Evolutionary conservation across 1,140 invertebrate genomes (phyloP), one percentile per base, ranked within the genome.

Genomic region (Steinernema khuongi): DNA sequence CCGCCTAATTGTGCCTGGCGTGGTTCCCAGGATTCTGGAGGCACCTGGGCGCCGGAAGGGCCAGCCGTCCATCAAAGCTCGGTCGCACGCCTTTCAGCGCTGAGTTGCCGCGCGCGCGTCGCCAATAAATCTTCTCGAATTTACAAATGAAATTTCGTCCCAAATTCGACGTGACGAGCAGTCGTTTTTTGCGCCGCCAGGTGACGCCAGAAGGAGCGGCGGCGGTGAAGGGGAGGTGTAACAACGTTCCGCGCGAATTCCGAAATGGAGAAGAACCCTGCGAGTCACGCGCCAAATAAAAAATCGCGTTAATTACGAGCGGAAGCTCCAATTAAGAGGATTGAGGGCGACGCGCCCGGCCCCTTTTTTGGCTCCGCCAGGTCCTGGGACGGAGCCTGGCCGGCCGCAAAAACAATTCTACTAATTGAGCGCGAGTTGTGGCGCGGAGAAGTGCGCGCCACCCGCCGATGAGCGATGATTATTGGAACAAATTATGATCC

Each of bases 261-360:
- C 50, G 22, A 60, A 22, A 60, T 60, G 50, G 26, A 14, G 22
- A 60, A 26, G 22, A 26, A 26, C 4, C 11, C 50, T 14, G 50
- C 11, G 50, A 11, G 4, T 41, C 36, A 41, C 36, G 36, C 36
- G 36, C 7, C 50, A 60, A 26, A 11, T 4, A 11, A 60, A 60
- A 60, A 60, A 60, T 60, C 50, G 50, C 50, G 22, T 60, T 60
- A 60, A 60, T 60, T 60, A 60, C 50, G 50, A 60, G 50, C 50
- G 50, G 50, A 60, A 60, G 22, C 50, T 14, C 50, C 50, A 60
- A 60, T 60, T 60, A 60, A 22, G 36, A 60, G 50, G 22, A 60
- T 60, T 60, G 50, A 60, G 50, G 50, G 50, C 2, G 14, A 22
- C 50, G 22, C 26, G 50, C 50, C 7, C 14, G 7, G 50, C 19